phyloP scores from a whole-genome alignment of 1,140 invertebrate species.

The Eupristina koningsbergeri region DNA sequence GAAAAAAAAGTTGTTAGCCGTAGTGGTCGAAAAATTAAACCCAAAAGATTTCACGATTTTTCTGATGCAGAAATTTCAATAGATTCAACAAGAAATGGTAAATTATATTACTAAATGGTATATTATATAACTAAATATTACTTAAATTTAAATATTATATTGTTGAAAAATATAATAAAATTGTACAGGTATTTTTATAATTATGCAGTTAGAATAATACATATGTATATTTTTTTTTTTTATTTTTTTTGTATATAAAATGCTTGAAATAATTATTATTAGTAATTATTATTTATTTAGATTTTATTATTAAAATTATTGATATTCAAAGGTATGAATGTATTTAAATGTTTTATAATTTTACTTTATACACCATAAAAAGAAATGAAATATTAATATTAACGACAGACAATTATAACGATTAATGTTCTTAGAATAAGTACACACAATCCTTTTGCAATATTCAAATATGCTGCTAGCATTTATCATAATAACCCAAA shows the following conservation, averaged over 20 bases:
- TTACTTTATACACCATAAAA: slow-evolving; percentile 40
- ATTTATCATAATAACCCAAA: no score
- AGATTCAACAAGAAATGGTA: slow-evolving; percentile 60
- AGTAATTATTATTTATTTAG: not conserved
- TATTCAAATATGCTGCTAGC: no score
- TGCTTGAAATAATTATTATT: slow-evolving; percentile 6
- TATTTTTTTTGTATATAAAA: not conserved
- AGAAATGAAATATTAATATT: slow-evolving; percentile 52
- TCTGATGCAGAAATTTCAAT: slow-evolving; percentile 64
- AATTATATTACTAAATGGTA: slow-evolving; percentile 43
- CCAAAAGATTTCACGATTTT: slow-evolving; percentile 76
- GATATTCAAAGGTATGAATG: slow-evolving; percentile 52
- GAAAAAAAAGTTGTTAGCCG: slow-evolving; percentile 78
- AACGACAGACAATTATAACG: slow-evolving; percentile 49
- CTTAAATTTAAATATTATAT: slow-evolving; percentile 16
- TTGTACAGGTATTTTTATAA: not conserved
- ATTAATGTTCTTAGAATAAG: no score
- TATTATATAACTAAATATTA: not conserved
- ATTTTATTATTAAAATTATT: slow-evolving; percentile 16
- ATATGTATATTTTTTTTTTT: no score
- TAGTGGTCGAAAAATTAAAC: slow-evolving; percentile 84
- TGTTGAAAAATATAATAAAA: no score
- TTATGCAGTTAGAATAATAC: no score
- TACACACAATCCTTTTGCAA: no score
- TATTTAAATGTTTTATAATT: slow-evolving; percentile 27